Evolutionary conservation across 2,113 vertebrate species (phyloP), one percentile per base, ranked within the genome.

Genomic region (Neoarius graeffei): DNA sequence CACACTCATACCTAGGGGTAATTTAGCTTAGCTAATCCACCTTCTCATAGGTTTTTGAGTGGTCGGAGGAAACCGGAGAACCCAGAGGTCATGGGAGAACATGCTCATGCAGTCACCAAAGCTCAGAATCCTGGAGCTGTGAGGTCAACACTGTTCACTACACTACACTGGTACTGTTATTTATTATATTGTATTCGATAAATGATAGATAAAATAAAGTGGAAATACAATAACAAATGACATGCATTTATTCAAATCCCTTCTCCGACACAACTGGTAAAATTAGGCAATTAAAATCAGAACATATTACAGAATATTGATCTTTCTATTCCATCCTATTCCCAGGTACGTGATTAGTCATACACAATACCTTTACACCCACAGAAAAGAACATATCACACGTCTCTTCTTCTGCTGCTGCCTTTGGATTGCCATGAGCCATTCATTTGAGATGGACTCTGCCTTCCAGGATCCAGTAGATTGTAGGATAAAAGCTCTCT

Each of bases 401-500:
- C 64, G 67, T n/a, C 54, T 19, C 81, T 35, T 64, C 57, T 52
- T 42, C 60, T 69, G n/a, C 60, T 82, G 74, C 86, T 57, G 59
- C 14, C 82, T 76, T 67, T 23, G 69, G 77, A 87, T 54, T 35
- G 52, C 62, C 83, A 57, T 83, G 87, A 57, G 17, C 66, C 17
- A 62, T 82, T 66, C 85, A 35, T 83, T 74, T 71, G 76, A 52
- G 84, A 74, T 83, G 87, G 85, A 85, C 80, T 89, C 83, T 66
- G 27, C 79, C 86, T 91, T 76, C 81, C 66, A 79, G 86, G 42
- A 23, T 57, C 81, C 82, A 85, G 80, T 86, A 89, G 86, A 91
- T 83, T 81, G 81, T 71, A 67, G 77, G 85, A 89, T 86, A 89
- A 91, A 62, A 91, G 85, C 80, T 89, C 84, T 79, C 59, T 54